Evolutionary conservation across 1,140 invertebrate genomes (phyloP), one percentile per base, ranked within the genome.

Genomic region (Acromyrmex heyeri): DNA sequence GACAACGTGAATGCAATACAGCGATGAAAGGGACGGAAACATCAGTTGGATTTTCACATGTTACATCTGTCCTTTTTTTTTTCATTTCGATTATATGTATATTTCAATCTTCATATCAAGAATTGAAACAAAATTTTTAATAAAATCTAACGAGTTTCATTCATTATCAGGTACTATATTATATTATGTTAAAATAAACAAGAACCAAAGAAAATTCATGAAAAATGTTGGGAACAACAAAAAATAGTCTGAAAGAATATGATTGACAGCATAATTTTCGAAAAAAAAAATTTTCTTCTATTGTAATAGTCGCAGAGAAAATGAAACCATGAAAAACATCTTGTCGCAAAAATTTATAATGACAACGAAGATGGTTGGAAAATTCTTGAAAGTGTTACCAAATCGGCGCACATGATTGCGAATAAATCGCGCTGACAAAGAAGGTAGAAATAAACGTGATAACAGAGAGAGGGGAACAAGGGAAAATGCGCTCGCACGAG

Each of bases 361-460:
- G 62, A 61, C 62, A 82, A 76, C 53, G 24, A 86, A 65, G 76
- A 90, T 59, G n/a, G 57, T 27, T 85, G 64, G 65, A 88, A 83
- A 86, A 88, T 86, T 70, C 78, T 90, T 57, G 55, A 50, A 76
- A 88, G 75, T 77, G 90, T 91, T 91, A 83, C 50, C 77, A 81
- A 88, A 91, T 90, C 90, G 86, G 86, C 69, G 69, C 77, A 72
- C 86, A 86, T 86, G 86, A 83, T 44, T 59, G 88, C 83, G 86
- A 83, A 59, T 44, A 85, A 73, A 82, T 88, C 87, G 87, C 83
- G 82, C 21, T 59, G 59, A 61, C 57, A 55, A 75, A 55, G 69
- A 64, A 81, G 72, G 67, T 67, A 81, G 79, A 88, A 81, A 88
- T 73, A 88, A 91, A 91, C 61, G 73, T 76, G 44, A 38, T 62